Conservation (phyloP, 2,888 invertebrate genomes). For the Conops quadrifasciatus region DNA sequence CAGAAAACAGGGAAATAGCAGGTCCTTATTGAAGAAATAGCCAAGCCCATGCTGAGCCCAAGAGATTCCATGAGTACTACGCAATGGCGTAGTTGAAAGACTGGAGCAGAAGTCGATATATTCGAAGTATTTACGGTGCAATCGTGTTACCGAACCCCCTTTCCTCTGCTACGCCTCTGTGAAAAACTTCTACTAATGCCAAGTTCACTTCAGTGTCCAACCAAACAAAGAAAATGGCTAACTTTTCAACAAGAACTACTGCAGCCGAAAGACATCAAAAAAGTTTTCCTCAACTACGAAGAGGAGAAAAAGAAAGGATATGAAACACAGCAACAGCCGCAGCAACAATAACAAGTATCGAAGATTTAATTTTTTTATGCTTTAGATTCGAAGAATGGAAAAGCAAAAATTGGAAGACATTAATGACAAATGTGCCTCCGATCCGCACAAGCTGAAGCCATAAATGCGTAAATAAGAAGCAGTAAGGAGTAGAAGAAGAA, state of each 20-base stretch:
- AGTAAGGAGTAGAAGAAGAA: no score
- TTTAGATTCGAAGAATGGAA: slow-evolving; percentile 13
- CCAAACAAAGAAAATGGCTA: not conserved
- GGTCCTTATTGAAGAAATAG: no score
- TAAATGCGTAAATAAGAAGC: no score
- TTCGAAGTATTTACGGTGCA: no score
- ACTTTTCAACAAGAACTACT: not conserved
- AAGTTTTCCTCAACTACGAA: no score
- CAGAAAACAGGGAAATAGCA: no score
- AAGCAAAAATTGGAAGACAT: slow-evolving; percentile 21
- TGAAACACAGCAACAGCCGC: not conserved
- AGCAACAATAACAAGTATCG: not conserved
- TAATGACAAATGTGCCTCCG: slow-evolving; percentile 21
- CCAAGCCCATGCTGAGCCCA: not conserved
- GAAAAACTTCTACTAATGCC: slow-evolving; percentile 1
- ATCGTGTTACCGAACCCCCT: no score
- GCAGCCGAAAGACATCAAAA: not conserved
- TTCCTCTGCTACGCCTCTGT: slow-evolving; percentile 5
- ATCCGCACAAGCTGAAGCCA: not conserved
- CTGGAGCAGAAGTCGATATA: no score
- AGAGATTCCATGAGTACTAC: not conserved
- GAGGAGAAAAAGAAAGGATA: not conserved
- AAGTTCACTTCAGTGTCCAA: slow-evolving; percentile 17
- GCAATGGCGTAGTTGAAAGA: not conserved
- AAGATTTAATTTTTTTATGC: slow-evolving; percentile 21